Evolutionary conservation across 2,113 vertebrate genomes (phyloP), one percentile per base, ranked within the genome.

Genomic region (Gopherus evgoodei): DNA sequence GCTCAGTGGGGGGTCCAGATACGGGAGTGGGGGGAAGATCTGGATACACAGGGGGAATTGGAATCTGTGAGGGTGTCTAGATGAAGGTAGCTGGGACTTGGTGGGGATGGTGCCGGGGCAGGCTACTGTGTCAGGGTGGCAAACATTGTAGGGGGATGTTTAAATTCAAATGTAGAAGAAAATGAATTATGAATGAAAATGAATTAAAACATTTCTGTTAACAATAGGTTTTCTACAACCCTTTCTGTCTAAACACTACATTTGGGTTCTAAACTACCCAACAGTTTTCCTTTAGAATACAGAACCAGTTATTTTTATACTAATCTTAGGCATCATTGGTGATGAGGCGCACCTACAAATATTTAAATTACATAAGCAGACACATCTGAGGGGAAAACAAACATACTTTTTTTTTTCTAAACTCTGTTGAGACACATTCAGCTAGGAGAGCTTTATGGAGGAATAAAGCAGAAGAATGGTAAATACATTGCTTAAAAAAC

Each of bases 311-410:
- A 65, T 65, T 35, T 65, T 65, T 65, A 35, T 65, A 47, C 54
- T 89, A 44, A 21, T n/a, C 53, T 91, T 24, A 88, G 38, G 44
- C 16, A 88, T 8, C 24, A 50, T 82, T 27, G 5, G 5, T n/a
- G 22, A 80, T n/a, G 5, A 44, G 87, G 59, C 59, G 84, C 88
- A 96, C 57, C 62, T 93, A 72, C 0, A 78, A 65, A 24, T 21
- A 90, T 92, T 86, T 62, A 47, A 42, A 54, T 78, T 0, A 35
- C 22, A 86, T 6, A 89, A 96, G 86, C 2, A 88, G 49, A 27
- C 31, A 16, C 87, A 94, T 38, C 85, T 97, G 87, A 35, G 22
- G n/a, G 84, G 62, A 29, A 85, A 83, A 49, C 6, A 85, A 59
- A 1, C 31, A 91, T 54, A 91, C 72, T 79, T 11, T 47, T 86